phyloP scores from a whole-genome alignment of 2,113 vertebrate genomes.

The Candoia aspera region DNA sequence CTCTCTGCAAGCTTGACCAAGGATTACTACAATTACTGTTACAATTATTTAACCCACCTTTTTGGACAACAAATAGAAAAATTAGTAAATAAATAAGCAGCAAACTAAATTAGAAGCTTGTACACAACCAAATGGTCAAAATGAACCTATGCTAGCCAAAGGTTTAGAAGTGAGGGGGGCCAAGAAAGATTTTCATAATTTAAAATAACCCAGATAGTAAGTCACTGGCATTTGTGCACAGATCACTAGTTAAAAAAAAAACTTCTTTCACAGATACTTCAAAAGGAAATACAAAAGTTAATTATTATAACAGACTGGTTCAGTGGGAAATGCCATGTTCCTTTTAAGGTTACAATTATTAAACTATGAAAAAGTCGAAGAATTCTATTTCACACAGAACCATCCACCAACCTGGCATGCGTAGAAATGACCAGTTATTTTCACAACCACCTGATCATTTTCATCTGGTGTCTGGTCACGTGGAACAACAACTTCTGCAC shows the following conservation, averaged over 20 bases:
- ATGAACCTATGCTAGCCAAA: neutral
- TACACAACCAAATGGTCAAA: neutral
- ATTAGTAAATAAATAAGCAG: neutral
- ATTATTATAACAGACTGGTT: neutral
- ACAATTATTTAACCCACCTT: neutral
- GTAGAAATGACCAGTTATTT: slow-evolving; percentile 99
- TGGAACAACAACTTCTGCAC: slow-evolving; percentile 97
- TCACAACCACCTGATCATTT: slow-evolving; percentile 97
- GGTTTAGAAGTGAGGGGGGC: too few relatives aligned
- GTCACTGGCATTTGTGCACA: neutral
- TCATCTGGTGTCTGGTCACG: slow-evolving; percentile 98
- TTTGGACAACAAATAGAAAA: neutral
- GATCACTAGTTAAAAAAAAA: neutral
- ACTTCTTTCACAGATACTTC: neutral
- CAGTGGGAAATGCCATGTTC: neutral
- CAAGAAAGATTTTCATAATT: neutral
- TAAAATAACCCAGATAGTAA: neutral
- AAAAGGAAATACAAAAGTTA: neutral
- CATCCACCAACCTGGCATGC: slow-evolving; percentile 89
- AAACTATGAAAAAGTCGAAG: neutral
- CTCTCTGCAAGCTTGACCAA: neutral
- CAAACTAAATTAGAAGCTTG: neutral
- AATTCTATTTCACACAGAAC: slow-evolving; percentile 3
- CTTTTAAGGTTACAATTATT: neutral
- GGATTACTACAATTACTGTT: neutral